phyloP scores from a whole-genome alignment of 2,113 vertebrate species.

The Gambusia affinis region DNA sequence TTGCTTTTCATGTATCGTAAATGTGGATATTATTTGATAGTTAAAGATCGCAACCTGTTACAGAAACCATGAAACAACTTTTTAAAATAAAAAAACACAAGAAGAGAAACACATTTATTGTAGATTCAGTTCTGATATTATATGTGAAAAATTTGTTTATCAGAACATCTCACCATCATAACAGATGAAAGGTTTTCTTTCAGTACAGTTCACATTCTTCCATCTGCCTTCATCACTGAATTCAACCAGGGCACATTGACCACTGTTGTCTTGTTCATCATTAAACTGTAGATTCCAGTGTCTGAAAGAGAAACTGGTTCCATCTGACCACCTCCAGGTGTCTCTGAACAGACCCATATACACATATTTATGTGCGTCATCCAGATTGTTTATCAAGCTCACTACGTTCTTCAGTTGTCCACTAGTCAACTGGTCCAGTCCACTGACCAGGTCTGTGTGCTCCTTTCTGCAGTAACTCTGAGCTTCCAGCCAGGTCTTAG shows the following conservation, averaged over 20 bases:
- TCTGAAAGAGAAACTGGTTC: conserved; percentile 2
- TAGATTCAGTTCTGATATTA: too few relatives aligned
- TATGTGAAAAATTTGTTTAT: too few relatives aligned
- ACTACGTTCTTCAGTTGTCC: neutral
- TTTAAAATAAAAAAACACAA: too few relatives aligned
- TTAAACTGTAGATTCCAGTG: neutral
- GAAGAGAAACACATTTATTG: neutral
- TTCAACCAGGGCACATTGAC: neutral
- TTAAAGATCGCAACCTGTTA: too few relatives aligned
- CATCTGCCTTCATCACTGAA: conserved; percentile 23
- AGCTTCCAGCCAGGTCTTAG: rapidly evolving
- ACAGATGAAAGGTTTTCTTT: conserved; percentile 11
- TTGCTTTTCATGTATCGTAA: too few relatives aligned
- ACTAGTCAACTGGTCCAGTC: neutral
- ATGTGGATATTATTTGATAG: too few relatives aligned
- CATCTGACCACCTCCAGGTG: conserved; percentile 23
- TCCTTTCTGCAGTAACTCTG: conserved; percentile 21
- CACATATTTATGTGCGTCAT: neutral
- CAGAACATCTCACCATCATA: conserved; percentile 20
- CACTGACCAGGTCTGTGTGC: conserved; percentile 28
- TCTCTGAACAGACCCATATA: conserved; percentile 4
- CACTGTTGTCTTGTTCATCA: neutral
- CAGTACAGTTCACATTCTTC: rapidly evolving
- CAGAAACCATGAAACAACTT: too few relatives aligned
- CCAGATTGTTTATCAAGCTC: rapidly evolving